Percentiles rank a stretch among this genome's conserved stretches.
These are phyloP conservation scores for Drosophila kambysellisi DNA, from an alignment of 2,888 invertebrate species.

Conservation along the genomic window DNA sequence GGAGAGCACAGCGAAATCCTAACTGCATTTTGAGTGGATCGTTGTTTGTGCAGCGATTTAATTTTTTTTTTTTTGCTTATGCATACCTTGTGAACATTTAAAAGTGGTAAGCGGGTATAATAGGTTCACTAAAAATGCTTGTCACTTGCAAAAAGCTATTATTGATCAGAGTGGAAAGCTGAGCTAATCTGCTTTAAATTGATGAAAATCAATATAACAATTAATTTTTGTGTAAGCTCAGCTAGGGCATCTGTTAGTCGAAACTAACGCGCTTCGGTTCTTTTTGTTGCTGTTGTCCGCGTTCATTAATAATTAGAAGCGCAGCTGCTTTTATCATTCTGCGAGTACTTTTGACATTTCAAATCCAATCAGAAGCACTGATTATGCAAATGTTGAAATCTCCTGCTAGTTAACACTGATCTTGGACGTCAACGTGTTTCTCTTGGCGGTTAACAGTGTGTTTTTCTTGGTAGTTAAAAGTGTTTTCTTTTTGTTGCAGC, in stretches of 20 bases:
- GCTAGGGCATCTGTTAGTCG: conserved; percentile 1
- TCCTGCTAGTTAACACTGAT: not conserved
- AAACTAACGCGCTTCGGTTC: not conserved
- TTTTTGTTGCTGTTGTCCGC: conserved; percentile 37
- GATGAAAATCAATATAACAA: not conserved
- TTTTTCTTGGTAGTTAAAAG: not conserved
- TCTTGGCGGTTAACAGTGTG: not conserved
- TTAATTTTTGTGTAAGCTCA: not conserved
- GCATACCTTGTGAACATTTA: not conserved
- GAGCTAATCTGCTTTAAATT: not conserved
- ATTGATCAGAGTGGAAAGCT: not conserved
- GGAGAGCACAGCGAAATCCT: conserved; percentile 4
- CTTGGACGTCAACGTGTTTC: not conserved
- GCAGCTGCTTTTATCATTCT: conserved; percentile 51
- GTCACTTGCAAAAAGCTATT: not conserved
- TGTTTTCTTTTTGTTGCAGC: conserved; percentile 14
- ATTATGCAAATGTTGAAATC: conserved; percentile 25
- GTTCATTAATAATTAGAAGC: conserved; percentile 66
- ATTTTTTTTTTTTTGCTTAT: conserved; percentile 9
- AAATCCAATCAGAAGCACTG: conserved; percentile 43
- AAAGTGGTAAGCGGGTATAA: not conserved
- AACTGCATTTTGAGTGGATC: conserved; percentile 31
- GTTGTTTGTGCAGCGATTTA: conserved; percentile 7
- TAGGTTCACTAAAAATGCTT: not conserved
- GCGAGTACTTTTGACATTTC: conserved; percentile 59